These are phyloP conservation scores for Nomia melanderi DNA, from an alignment of 1,140 invertebrate species.

Conservation along the genomic window DNA sequence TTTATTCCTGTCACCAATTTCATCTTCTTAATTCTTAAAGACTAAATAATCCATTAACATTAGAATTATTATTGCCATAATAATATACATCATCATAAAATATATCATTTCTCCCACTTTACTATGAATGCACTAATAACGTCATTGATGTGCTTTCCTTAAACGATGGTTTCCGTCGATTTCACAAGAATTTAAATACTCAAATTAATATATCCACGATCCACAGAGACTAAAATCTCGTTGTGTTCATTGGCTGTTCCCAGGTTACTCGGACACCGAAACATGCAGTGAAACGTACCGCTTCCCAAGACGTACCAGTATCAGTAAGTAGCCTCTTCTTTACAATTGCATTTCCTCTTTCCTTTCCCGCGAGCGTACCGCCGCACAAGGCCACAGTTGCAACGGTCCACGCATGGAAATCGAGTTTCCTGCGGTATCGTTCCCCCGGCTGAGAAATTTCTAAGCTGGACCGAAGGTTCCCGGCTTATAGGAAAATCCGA, in stretches of 20 bases:
- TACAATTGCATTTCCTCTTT: background rate
- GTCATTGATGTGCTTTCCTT: too few relatives aligned
- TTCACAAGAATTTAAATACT: too few relatives aligned
- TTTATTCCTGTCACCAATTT: too few relatives aligned
- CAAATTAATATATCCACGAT: too few relatives aligned
- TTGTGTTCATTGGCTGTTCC: background rate
- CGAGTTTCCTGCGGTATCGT: conserved; percentile 2
- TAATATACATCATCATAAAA: too few relatives aligned
- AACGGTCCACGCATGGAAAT: background rate
- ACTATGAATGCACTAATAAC: too few relatives aligned
- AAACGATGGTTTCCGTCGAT: too few relatives aligned
- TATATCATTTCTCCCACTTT: too few relatives aligned
- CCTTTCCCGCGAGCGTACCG: background rate
- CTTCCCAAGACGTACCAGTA: background rate
- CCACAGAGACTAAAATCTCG: background rate
- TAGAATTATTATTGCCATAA: too few relatives aligned
- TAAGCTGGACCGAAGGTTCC: conserved; percentile 26
- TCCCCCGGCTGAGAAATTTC: conserved; percentile 36
- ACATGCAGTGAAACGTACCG: background rate
- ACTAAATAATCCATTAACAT: too few relatives aligned
- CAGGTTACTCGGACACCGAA: background rate
- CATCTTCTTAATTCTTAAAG: too few relatives aligned
- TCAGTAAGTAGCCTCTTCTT: background rate
- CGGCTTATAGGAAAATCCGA: conserved; percentile 37
- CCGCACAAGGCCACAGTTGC: background rate